Evolutionary conservation across 2,113 vertebrate genomes (phyloP), one percentile per base, ranked within the genome.

Genomic region (Psittacara wagleri): DNA sequence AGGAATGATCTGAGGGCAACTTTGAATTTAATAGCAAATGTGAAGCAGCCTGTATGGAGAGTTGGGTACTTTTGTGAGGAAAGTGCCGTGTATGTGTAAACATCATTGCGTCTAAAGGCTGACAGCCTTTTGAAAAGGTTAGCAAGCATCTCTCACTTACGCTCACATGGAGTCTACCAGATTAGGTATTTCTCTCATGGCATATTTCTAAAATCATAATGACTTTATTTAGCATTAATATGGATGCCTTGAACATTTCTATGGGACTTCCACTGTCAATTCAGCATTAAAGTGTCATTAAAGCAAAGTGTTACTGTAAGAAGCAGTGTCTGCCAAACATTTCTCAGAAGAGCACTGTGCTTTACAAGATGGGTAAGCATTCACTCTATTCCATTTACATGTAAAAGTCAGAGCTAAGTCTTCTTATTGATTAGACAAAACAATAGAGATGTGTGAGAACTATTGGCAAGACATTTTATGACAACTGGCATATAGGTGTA

Each of bases 291-390:
- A 97, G 91, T 91, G 63, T 95, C 95, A 96, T 98, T 98, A 97
- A 96, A 96, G 93, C 86, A 84, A 96, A 98, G 96, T 97, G 97
- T 98, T 98, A 97, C 98, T 97, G 98, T 98, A 98, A 98, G 97
- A 94, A 92, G 82, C 88, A 83, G 84, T 75, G 68, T 83, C 96
- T 95, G 96, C 96, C 94, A 96, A 97, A 96, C 94, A 77, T 95
- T 98, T 98, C 98, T 98, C 96, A 98, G 98, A 98, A 98, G 94
- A 96, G 97, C 78, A 41, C 48, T 52, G 94, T 68, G 95, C 93
- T 93, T 96, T 96, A 31, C 90, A 96, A 91, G 66, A 95, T 27
- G 66, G 92, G 89, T 28, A 72, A 93, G 85, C 22, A 1, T 89
- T 95, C 75, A 3, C 35, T 64, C 90, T 93, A 91, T 79, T 95